Conservation (phyloP, 2,113 vertebrate species). For the Hippocampus mohnikei region DNA sequence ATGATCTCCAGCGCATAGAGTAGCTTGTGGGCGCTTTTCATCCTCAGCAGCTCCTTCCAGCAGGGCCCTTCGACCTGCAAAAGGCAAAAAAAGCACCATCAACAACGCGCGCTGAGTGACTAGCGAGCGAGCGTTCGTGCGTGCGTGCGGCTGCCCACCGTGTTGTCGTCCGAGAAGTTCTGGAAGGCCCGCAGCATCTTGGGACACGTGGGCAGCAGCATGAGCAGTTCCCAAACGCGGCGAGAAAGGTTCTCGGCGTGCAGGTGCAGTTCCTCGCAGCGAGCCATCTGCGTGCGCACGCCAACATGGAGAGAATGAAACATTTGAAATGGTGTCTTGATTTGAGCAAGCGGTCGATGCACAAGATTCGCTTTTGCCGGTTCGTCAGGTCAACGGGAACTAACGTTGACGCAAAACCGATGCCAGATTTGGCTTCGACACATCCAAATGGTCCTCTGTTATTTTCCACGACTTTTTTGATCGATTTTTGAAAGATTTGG, state of each 20-base stretch:
- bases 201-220: slow-evolving; percentile 96
- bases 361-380: no score
- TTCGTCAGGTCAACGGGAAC: no score
- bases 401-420: no score
- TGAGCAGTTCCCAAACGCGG: slow-evolving; percentile 95
- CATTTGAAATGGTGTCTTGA: no score
- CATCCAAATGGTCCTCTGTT: no score
- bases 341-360: no score
- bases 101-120: background rate
- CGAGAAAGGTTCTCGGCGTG: slow-evolving; percentile 96
- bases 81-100: slow-evolving; percentile 4
- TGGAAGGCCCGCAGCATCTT: slow-evolving; percentile 99
- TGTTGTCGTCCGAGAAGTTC: slow-evolving; percentile 88
- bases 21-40: slow-evolving; percentile 96
- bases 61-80: slow-evolving; percentile 83
- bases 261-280: slow-evolving; percentile 95
- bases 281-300: slow-evolving; percentile 72
- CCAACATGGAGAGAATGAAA: background rate
- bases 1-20: slow-evolving; percentile 97
- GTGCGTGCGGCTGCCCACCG: slow-evolving; percentile 67
- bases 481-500: no score
- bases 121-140: background rate
- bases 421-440: no score
- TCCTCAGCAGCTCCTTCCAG: slow-evolving; percentile 95
- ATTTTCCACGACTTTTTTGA: no score